Conservation (phyloP, 1,140 invertebrate genomes). For the Brachystomella parvula region DNA sequence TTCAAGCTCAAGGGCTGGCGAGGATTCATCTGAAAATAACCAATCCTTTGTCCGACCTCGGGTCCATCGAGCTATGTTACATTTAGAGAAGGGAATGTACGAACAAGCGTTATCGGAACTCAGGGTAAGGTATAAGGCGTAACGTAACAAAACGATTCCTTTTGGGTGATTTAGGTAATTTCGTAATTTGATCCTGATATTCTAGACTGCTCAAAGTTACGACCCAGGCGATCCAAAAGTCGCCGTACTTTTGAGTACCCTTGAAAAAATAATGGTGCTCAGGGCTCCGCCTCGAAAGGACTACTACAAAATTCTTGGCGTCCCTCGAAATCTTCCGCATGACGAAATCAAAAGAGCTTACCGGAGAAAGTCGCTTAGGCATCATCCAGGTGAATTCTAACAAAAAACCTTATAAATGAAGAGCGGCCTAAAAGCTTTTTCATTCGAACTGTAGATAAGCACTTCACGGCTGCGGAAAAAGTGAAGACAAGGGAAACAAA, state of each 20-base stretch:
- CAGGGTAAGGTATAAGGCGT: background rate
- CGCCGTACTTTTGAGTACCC: background rate
- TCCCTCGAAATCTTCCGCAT: background rate
- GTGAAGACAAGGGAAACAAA: background rate
- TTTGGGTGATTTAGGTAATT: background rate
- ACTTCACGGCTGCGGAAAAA: background rate
- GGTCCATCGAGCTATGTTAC: background rate
- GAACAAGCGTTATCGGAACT: background rate
- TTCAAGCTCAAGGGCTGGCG: background rate
- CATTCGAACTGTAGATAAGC: conserved; percentile 9
- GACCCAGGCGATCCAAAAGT: background rate
- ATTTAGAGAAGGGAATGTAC: background rate
- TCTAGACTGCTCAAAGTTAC: conserved; percentile 10
- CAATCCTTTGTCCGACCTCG: conserved; percentile 1
- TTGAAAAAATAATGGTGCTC: conserved; percentile 1
- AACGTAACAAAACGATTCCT: too few species aligned
- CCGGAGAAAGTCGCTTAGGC: conserved; percentile 11
- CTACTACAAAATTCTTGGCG: conserved; percentile 9
- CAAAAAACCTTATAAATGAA: background rate
- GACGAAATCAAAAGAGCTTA: conserved; percentile 5
- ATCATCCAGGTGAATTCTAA: conserved; percentile 7
- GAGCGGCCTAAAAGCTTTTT: too few species aligned
- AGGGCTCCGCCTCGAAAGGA: background rate
- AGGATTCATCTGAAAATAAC: background rate
- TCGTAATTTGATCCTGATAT: background rate